These are phyloP conservation scores for Calyptomena viridis DNA, from an alignment of 2,113 vertebrate species.

Conservation along the genomic window DNA sequence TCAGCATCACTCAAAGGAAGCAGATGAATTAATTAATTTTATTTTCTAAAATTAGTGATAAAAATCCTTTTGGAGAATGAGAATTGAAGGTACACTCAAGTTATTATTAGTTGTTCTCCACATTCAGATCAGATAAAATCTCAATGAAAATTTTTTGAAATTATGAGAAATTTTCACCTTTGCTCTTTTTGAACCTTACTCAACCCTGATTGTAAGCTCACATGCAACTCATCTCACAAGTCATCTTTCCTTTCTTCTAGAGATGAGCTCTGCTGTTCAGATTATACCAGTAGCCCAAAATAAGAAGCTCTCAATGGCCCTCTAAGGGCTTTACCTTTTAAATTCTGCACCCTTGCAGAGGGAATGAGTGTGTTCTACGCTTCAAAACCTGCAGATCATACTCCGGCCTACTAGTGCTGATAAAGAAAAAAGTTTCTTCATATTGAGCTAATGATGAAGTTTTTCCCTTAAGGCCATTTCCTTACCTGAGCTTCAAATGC, in stretches of 20 bases:
- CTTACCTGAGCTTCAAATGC: not conserved
- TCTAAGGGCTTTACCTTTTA: not conserved
- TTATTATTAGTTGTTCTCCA: not conserved
- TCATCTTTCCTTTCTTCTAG: not conserved
- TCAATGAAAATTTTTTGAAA: not conserved
- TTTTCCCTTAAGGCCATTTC: not conserved
- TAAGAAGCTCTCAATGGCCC: not conserved
- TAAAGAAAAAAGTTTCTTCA: not conserved
- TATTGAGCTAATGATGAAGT: not conserved
- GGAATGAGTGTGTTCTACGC: not conserved
- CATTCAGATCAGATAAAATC: not conserved
- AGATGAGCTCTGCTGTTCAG: not conserved
- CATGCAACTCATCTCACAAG: not conserved
- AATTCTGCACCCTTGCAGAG: not conserved
- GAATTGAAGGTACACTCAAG: not conserved
- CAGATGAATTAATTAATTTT: not conserved
- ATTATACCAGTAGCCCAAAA: not conserved
- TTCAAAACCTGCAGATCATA: not conserved
- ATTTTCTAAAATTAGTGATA: not conserved
- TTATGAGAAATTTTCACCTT: not conserved
- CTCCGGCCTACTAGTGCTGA: not conserved
- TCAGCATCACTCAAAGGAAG: not conserved
- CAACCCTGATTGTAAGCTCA: not conserved
- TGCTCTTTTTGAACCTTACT: not conserved
- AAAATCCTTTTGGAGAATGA: not conserved